Evolutionary conservation across 2,888 invertebrate species (phyloP).

Genomic region (Altica lythri): DNA sequence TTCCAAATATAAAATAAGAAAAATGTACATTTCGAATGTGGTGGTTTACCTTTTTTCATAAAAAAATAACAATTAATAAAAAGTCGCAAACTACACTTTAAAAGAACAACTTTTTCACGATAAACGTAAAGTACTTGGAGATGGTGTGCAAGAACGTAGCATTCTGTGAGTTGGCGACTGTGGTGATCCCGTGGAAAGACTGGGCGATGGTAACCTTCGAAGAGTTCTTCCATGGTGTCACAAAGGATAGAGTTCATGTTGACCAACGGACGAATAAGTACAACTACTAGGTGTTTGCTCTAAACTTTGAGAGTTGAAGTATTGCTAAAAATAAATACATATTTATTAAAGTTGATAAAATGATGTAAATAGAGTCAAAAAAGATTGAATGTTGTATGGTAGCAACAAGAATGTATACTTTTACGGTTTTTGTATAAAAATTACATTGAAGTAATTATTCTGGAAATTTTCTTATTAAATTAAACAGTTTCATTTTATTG

Average conservation of each 20-base stretch:
- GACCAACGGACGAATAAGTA: constrained; percentile 66
- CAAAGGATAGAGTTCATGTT: constrained; percentile 71
- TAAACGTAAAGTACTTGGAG: constrained; percentile 51
- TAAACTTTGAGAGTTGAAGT: constrained; percentile 51
- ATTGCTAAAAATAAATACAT: constrained; percentile 55
- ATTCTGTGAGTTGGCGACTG: constrained; percentile 47
- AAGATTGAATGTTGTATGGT: no score
- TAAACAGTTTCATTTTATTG: no score
- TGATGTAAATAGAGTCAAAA: not conserved
- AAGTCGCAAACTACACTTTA: no score
- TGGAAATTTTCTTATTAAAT: no score
- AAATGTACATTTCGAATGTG: no score
- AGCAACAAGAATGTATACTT: no score
- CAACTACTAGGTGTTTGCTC: constrained; percentile 56
- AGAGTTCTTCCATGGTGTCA: constrained; percentile 63
- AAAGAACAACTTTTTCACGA: constrained; percentile 40
- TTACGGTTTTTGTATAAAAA: no score
- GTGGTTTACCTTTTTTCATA: not conserved
- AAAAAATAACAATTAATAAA: not conserved
- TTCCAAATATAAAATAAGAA: no score
- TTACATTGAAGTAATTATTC: no score
- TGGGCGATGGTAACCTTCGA: constrained; percentile 43
- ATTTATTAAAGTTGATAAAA: not conserved
- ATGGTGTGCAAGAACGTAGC: constrained; percentile 52
- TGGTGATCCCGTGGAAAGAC: constrained; percentile 38